Evolutionary conservation across 2,113 vertebrate genomes (phyloP).

Genomic region (Poecilia latipinna): DNA sequence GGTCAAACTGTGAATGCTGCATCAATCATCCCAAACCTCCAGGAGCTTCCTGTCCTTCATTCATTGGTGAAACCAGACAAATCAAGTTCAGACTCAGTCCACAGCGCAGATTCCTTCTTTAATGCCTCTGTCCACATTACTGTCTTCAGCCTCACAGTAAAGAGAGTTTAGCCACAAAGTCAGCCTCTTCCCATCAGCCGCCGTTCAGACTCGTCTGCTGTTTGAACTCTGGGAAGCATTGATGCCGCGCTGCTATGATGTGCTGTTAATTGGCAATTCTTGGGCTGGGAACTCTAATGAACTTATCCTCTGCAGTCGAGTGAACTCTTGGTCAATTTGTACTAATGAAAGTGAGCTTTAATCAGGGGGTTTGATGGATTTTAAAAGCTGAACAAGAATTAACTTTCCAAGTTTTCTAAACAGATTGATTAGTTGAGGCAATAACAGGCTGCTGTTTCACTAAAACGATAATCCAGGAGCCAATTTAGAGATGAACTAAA

Average conservation of each 20-base stretch:
- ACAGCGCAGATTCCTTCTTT: not conserved
- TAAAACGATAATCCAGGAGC: not conserved
- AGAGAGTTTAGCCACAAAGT: not conserved
- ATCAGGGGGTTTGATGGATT: constrained; percentile 5
- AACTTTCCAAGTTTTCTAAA: constrained; percentile 3
- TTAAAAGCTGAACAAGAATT: constrained; percentile 5
- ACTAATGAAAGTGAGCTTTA: constrained; percentile 2
- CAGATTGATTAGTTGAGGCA: not conserved
- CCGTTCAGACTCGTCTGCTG: not conserved
- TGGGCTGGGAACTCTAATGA: not conserved
- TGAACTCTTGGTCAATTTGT: constrained; percentile 6
- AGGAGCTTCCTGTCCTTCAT: not conserved
- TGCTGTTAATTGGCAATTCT: constrained; percentile 7
- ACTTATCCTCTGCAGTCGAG: constrained; percentile 1
- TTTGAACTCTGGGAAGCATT: constrained; percentile 5
- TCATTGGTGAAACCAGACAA: not conserved
- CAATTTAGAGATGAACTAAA: not conserved
- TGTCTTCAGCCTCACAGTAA: not conserved
- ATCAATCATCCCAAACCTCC: not conserved
- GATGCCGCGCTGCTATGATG: constrained; percentile 4
- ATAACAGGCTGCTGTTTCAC: not conserved
- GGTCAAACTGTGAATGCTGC: not conserved
- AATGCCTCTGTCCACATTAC: not conserved
- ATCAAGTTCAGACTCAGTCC: not conserved
- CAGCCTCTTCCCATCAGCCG: not conserved